Evolutionary conservation across 2,797 vertebrate genomes (phyloP).

Genomic region (Cichlasoma orientale): DNA sequence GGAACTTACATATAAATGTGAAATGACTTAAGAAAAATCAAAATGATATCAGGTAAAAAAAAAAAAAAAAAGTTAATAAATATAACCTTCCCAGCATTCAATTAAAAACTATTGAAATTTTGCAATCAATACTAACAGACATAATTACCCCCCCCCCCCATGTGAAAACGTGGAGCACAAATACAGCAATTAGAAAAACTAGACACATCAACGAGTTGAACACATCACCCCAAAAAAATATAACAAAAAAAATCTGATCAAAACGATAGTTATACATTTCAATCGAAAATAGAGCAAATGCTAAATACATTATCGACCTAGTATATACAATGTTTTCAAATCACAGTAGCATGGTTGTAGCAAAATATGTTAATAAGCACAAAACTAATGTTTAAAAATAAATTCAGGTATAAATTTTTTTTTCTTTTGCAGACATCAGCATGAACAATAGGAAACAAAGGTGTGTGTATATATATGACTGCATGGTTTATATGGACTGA

Average conservation of each 20-base stretch:
- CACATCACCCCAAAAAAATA: slow-evolving; percentile 98
- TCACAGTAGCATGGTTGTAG: slow-evolving; percentile 99
- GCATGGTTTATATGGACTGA: slow-evolving; percentile 91
- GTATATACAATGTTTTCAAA: slow-evolving; percentile 99
- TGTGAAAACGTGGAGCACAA: slow-evolving; percentile 96
- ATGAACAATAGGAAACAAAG: slow-evolving; percentile 91
- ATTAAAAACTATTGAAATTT: slow-evolving; percentile 99
- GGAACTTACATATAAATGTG: slow-evolving; percentile 95
- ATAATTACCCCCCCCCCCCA: slow-evolving; percentile 84
- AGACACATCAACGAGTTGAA: slow-evolving; percentile 98
- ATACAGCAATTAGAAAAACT: slow-evolving; percentile 99
- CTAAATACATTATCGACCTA: slow-evolving; percentile 99
- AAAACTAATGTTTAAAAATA: slow-evolving; percentile 99
- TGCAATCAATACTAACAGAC: slow-evolving; percentile 98
- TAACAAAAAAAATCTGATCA: slow-evolving; percentile 99
- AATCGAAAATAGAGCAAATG: slow-evolving; percentile 99
- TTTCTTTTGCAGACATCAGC: slow-evolving; percentile 96
- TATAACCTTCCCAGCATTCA: slow-evolving; percentile 99
- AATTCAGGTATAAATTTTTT: slow-evolving; percentile 98
- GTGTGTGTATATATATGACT: slow-evolving; percentile 85
- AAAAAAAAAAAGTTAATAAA: slow-evolving; percentile 99
- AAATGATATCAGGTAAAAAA: slow-evolving; percentile 96
- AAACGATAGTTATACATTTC: slow-evolving; percentile 99
- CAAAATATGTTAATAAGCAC: slow-evolving; percentile 99
- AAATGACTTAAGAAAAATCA: slow-evolving; percentile 99